These are phyloP conservation scores for Motacilla tschutschensis DNA, from an alignment of 2,113 vertebrate genomes.

Conservation along the genomic window DNA sequence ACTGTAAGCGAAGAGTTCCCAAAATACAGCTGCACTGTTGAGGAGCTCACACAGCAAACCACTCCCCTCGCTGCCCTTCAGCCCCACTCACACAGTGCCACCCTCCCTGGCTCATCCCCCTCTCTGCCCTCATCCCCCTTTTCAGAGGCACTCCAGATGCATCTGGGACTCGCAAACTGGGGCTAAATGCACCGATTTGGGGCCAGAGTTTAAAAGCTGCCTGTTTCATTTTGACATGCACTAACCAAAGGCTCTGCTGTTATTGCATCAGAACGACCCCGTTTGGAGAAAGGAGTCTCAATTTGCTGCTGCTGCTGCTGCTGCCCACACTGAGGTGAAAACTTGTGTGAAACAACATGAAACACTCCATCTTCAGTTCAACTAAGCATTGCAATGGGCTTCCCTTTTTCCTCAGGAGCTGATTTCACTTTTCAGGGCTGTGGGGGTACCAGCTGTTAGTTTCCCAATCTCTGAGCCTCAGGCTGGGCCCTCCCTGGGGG, in stretches of 20 bases:
- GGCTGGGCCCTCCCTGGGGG: no score
- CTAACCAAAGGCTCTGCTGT: not conserved
- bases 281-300: fast-evolving
- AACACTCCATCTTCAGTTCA: not conserved
- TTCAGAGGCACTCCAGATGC: fast-evolving
- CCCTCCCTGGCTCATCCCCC: fast-evolving
- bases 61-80: fast-evolving
- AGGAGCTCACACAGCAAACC: not conserved
- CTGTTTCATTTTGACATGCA: not conserved
- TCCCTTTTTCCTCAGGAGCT: not conserved
- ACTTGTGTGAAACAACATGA: not conserved
- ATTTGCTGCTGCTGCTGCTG: not conserved
- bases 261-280: fast-evolving
- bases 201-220: not conserved
- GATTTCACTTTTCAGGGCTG: no score
- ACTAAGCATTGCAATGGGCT: not conserved
- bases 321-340: fast-evolving
- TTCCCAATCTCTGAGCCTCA: no score
- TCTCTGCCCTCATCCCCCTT: not conserved
- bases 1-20: not conserved
- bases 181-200: not conserved
- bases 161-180: not conserved
- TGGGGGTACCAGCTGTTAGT: no score
- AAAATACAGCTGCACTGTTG: not conserved
- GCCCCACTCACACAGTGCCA: not conserved